Percentiles rank a stretch among this genome's conserved stretches.
Conservation (phyloP, 2,888 invertebrate genomes). For the Drosophila gaucha region DNA sequence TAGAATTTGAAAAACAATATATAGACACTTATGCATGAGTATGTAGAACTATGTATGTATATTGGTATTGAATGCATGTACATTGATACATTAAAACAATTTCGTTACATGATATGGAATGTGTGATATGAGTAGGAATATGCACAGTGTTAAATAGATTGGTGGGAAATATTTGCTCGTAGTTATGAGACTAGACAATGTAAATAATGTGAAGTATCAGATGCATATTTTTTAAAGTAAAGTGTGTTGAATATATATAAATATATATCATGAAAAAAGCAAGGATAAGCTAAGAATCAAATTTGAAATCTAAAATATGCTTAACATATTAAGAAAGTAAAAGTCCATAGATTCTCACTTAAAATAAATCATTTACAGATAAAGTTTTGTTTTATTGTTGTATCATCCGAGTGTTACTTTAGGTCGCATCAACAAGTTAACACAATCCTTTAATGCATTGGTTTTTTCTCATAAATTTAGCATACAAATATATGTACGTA, state of each 20-base stretch:
- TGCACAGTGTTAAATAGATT: constrained; percentile 57
- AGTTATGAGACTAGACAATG: constrained; percentile 20
- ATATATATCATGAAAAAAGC: background rate
- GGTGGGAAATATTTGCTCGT: constrained; percentile 68
- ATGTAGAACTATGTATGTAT: constrained; percentile 16
- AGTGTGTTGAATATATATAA: background rate
- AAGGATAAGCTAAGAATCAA: background rate
- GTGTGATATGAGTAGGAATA: constrained; percentile 12
- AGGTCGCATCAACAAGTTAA: constrained; percentile 19
- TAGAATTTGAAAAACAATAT: constrained; percentile 40
- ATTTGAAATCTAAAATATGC: background rate
- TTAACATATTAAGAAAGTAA: constrained; percentile 41
- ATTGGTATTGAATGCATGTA: constrained; percentile 10
- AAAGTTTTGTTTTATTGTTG: constrained; percentile 44
- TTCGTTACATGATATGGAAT: constrained; percentile 1
- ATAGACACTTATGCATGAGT: constrained; percentile 18
- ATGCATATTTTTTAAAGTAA: no score
- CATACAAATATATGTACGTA: constrained; percentile 62
- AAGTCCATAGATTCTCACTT: constrained; percentile 64
- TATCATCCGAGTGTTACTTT: constrained; percentile 51
- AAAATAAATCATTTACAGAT: constrained; percentile 56
- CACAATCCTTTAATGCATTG: constrained; percentile 31
- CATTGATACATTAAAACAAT: constrained; percentile 22
- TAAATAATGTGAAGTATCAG: background rate
- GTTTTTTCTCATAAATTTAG: constrained; percentile 23